phyloP scores from a whole-genome alignment of 2,113 vertebrate genomes.

The Nipponia nippon region DNA sequence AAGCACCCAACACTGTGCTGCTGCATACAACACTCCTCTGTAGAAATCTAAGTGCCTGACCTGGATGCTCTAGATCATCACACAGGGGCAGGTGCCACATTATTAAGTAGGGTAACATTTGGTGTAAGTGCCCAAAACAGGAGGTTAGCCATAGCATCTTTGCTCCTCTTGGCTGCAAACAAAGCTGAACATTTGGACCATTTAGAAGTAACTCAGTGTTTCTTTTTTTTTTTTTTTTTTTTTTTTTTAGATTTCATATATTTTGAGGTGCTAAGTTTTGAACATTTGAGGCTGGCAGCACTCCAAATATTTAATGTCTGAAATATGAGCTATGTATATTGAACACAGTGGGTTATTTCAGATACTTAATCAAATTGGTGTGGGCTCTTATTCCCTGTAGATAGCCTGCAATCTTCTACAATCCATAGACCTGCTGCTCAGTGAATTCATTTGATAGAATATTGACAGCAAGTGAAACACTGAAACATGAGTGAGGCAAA shows the following conservation, averaged over 20 bases:
- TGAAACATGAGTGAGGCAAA: background rate
- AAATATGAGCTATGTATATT: background rate
- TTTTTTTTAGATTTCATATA: background rate
- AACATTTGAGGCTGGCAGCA: background rate
- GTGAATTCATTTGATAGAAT: background rate
- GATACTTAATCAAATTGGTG: background rate
- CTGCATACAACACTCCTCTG: background rate
- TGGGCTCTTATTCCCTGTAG: background rate
- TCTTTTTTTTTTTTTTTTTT: background rate
- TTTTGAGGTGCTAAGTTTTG: background rate
- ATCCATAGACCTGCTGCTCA: background rate
- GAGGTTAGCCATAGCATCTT: background rate
- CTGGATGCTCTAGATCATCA: background rate
- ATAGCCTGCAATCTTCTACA: background rate
- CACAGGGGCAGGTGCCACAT: background rate
- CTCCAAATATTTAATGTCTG: background rate
- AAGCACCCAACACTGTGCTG: background rate
- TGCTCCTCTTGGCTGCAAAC: background rate
- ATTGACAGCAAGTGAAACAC: background rate
- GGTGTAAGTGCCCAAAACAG: fast-evolving
- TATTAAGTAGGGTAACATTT: background rate
- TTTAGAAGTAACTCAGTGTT: background rate
- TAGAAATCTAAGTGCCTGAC: background rate
- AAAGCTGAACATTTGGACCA: background rate
- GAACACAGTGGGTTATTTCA: background rate